Evolutionary conservation across 2,888 invertebrate genomes (phyloP).

Genomic region (Agelastica alni): DNA sequence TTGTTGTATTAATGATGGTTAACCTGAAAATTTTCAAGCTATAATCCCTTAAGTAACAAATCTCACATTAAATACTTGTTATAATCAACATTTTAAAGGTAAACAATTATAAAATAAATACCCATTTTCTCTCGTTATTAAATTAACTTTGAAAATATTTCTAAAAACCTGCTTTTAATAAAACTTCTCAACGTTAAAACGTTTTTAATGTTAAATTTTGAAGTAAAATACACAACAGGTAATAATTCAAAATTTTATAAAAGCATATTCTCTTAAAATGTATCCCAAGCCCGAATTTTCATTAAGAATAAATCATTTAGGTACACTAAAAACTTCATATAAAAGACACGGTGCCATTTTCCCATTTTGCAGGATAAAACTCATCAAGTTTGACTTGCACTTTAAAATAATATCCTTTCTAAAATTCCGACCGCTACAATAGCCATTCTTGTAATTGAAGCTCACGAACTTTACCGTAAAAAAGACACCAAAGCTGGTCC

Average conservation of each 20-base stretch:
- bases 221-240: constrained; percentile 10
- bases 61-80: too few relatives aligned
- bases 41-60: too few relatives aligned
- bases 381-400: constrained; percentile 18
- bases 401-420: constrained; percentile 16
- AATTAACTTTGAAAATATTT: not conserved
- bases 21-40: too few relatives aligned
- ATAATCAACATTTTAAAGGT: too few relatives aligned
- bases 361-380: constrained; percentile 5
- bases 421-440: constrained; percentile 2
- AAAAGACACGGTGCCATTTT: not conserved
- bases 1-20: too few relatives aligned
- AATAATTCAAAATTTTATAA: constrained; percentile 16
- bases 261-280: not conserved
- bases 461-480: not conserved
- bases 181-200: not conserved
- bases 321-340: constrained; percentile 5
- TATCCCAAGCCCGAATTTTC: constrained; percentile 10
- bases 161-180: not conserved
- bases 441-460: constrained; percentile 12
- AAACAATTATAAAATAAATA: too few relatives aligned
- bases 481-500: not conserved
- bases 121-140: not conserved
- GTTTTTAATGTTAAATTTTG: not conserved
- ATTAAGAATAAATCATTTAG: constrained; percentile 18